A percentile compares a stretch with the other conserved stretches of the same genome.
Evolutionary conservation across 2,888 invertebrate genomes (phyloP).

Genomic region (Megastigmus dorsalis): DNA sequence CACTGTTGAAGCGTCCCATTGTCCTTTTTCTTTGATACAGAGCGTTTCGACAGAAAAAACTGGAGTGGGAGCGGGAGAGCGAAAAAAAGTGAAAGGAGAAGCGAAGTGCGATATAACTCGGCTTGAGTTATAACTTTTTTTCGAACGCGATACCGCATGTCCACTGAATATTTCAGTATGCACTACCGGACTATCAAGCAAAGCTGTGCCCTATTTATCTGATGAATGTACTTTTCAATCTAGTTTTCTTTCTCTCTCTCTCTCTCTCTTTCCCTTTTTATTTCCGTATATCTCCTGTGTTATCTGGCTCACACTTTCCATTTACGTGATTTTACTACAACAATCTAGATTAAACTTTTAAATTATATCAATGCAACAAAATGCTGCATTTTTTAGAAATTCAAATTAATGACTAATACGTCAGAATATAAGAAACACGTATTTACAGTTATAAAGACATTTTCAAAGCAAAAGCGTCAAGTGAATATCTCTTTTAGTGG

Average conservation of each 20-base stretch:
- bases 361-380: too few relatives aligned
- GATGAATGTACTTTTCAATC: constrained; percentile 24
- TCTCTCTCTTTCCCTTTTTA: too few relatives aligned
- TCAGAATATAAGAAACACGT: too few relatives aligned
- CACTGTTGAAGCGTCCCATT: constrained; percentile 19
- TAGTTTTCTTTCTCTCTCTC: neutral
- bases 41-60: constrained; percentile 26
- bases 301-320: too few relatives aligned
- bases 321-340: too few relatives aligned
- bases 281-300: too few relatives aligned
- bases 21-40: constrained; percentile 30
- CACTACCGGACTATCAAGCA: constrained; percentile 14
- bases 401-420: too few relatives aligned
- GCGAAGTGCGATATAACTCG: constrained; percentile 33
- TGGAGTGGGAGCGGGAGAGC: neutral
- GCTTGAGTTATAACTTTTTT: constrained; percentile 28
- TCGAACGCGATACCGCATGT: constrained; percentile 14
- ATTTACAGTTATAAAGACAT: too few relatives aligned
- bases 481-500: too few relatives aligned
- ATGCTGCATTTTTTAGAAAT: too few relatives aligned
- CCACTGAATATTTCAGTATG: constrained; percentile 42
- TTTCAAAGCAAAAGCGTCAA: too few relatives aligned
- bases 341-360: too few relatives aligned
- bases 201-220: constrained; percentile 27
- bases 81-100: constrained; percentile 45